Evolutionary conservation across 2,888 invertebrate genomes (phyloP).

Genomic region (Xestobium rufovillosum): DNA sequence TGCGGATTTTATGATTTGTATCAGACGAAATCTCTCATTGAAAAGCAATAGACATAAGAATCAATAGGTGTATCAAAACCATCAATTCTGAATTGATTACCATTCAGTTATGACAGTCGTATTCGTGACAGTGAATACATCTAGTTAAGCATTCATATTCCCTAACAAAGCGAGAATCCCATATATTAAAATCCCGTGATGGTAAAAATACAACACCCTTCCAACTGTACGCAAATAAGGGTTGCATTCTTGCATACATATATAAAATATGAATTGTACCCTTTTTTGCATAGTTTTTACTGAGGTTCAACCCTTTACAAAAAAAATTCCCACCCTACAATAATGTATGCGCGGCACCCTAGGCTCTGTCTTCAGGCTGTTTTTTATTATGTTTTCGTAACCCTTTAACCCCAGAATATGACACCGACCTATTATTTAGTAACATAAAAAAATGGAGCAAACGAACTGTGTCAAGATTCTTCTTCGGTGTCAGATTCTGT

Average conservation of each 20-base stretch:
- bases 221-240: slow-evolving; percentile 26
- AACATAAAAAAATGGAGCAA: slow-evolving; percentile 42
- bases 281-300: slow-evolving; percentile 45
- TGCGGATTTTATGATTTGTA: slow-evolving; percentile 34
- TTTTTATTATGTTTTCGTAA: slow-evolving; percentile 42
- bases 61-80: slow-evolving; percentile 36
- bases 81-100: slow-evolving; percentile 45
- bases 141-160: slow-evolving; percentile 45
- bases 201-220: slow-evolving; percentile 23
- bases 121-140: slow-evolving; percentile 44
- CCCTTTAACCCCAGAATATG: slow-evolving; percentile 43
- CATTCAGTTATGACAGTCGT: slow-evolving; percentile 44
- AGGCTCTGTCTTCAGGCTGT: slow-evolving; percentile 43
- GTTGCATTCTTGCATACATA: slow-evolving; percentile 34
- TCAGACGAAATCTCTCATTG: slow-evolving; percentile 20
- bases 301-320: slow-evolving; percentile 40
- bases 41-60: slow-evolving; percentile 29
- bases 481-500: slow-evolving; percentile 26
- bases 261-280: slow-evolving; percentile 31
- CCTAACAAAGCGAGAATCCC: slow-evolving; percentile 31
- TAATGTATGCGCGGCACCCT: slow-evolving; percentile 42
- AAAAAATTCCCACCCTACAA: slow-evolving; percentile 40
- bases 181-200: slow-evolving; percentile 35
- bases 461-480: slow-evolving; percentile 46
- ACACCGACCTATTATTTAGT: slow-evolving; percentile 43